Base-by-base conservation (phyloP, 2,888 invertebrate species). In the Slavum lentiscoides region DNA sequence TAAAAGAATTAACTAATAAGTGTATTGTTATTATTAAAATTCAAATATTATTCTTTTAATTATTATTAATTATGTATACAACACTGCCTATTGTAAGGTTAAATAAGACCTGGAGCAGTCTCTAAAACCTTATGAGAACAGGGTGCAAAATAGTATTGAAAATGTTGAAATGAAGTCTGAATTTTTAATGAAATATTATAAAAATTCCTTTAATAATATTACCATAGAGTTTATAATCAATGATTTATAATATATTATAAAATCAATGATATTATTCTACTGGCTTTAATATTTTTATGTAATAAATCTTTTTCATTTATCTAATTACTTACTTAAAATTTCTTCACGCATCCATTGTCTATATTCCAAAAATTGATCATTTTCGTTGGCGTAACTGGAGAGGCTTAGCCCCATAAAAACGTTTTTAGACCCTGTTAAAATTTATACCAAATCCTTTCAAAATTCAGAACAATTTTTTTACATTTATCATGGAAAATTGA, bases 21-120 rank as follows among this genome's bases (percentile, higher is more conserved):
- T 70, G 21, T 30, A 70, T 69, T 77, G 39, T 69, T 69, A 61
- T 67, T 21, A 77, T 75, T 66, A 37, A 66, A 66, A 64, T 66
- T 74, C 13, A 67, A 72, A 58, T 66, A 74, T 75, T 75, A 67
- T 75, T 75, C 58, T 75, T 67, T 59, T 67, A 43, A 75, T 64
- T 53, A 73, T 61, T 61, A 74, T 74, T 64, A 74, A 62, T 53
- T 69, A 76, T 76, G 9, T 69, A 13, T 76, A 21, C 53, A 61
- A 69, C 69, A 77, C 69, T 77, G 77, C 69, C 69, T 77, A 53
- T 62, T 55, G 6, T 77, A 66, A 77, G 39, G 21, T 77, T 39
- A 62, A 37, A 39, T 49, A 59, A n/a, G 61, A 59, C 53, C 69
- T 55, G 55, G 21, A 77, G 69, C 77, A 77, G 62, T 77, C 53